phyloP scores from a whole-genome alignment of 2,113 vertebrate genomes.

The Engystomops pustulosus region DNA sequence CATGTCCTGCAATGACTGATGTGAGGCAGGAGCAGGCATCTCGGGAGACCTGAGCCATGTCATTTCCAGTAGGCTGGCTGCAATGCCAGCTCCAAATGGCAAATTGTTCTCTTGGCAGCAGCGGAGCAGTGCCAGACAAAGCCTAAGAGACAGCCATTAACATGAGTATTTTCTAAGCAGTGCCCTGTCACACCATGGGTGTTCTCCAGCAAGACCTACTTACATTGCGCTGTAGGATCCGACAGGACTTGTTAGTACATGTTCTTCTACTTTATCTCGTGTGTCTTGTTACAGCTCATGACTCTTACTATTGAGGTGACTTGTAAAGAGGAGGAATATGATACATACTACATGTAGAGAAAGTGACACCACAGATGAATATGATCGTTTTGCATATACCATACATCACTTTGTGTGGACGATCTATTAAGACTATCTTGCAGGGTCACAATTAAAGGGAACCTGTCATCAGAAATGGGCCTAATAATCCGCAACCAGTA shows the following conservation, averaged over 20 bases:
- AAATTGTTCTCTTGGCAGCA: constrained; percentile 49
- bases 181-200: constrained; percentile 13
- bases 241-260: background rate
- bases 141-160: constrained; percentile 47
- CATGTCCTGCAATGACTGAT: constrained; percentile 51
- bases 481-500: too few species aligned
- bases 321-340: too few species aligned
- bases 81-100: constrained; percentile 47
- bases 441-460: too few species aligned
- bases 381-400: too few species aligned
- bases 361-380: too few species aligned
- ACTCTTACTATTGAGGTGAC: too few species aligned
- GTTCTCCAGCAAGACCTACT: background rate
- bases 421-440: too few species aligned
- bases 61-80: constrained; percentile 47
- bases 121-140: constrained; percentile 46
- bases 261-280: background rate
- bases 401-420: too few species aligned
- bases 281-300: background rate
- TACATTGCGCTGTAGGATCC: background rate
- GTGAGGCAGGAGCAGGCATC: constrained; percentile 19
- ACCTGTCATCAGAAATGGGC: too few species aligned
- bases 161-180: constrained; percentile 10
- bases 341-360: too few species aligned
- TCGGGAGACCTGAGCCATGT: constrained; percentile 35